These are phyloP conservation scores for Pollachius pollachius DNA, from an alignment of 2,113 vertebrate species.

Conservation along the genomic window DNA sequence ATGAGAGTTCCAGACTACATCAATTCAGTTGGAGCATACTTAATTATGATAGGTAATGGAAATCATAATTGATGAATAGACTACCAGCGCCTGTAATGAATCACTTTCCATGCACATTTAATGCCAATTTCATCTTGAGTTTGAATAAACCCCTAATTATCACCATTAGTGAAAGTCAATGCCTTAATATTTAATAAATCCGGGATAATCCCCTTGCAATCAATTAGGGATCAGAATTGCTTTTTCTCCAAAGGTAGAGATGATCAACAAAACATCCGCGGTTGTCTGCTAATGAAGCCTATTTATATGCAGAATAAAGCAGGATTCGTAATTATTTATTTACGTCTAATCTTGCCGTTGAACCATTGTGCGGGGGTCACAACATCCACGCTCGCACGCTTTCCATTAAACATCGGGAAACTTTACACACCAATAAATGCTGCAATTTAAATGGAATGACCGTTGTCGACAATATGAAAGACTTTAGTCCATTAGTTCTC, in stretches of 20 bases:
- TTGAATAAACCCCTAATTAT: slow-evolving; percentile 84
- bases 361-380: slow-evolving; percentile 60
- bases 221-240: slow-evolving; percentile 84
- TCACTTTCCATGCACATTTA: slow-evolving; percentile 73
- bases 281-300: slow-evolving; percentile 72
- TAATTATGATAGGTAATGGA: slow-evolving; percentile 71
- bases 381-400: slow-evolving; percentile 36
- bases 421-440: slow-evolving; percentile 22
- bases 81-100: slow-evolving; percentile 68
- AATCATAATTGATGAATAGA: slow-evolving; percentile 74
- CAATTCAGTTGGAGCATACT: slow-evolving; percentile 59
- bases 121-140: slow-evolving; percentile 78
- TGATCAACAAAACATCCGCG: slow-evolving; percentile 74
- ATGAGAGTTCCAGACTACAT: slow-evolving; percentile 63
- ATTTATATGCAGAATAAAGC: slow-evolving; percentile 71
- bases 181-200: slow-evolving; percentile 91
- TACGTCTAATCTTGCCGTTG: slow-evolving; percentile 68
- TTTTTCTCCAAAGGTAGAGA: slow-evolving; percentile 81
- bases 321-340: slow-evolving; percentile 68
- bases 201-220: slow-evolving; percentile 86
- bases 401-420: no score
- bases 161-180: slow-evolving; percentile 86
- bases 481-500: no score
- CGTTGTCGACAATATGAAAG: slow-evolving; percentile 12
- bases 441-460: slow-evolving; percentile 35